phyloP scores from a whole-genome alignment of 2,888 invertebrate species.

The Standfussiana lucernea region DNA sequence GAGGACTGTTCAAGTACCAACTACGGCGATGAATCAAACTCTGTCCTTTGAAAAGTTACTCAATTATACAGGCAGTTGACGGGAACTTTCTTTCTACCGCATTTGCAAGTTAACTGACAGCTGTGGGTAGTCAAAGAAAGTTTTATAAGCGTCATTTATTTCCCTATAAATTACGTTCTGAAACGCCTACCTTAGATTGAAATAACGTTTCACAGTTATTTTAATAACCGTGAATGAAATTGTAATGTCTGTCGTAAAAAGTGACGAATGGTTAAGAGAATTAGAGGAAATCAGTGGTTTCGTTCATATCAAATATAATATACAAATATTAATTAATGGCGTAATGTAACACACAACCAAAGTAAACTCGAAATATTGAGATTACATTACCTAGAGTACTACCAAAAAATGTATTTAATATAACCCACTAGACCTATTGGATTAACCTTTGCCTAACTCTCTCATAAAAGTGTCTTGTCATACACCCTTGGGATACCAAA shows the following conservation, averaged over 20 bases:
- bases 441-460: constrained; percentile 12
- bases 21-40: constrained; percentile 53
- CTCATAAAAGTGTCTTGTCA: constrained; percentile 9
- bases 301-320: neutral
- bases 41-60: constrained; percentile 59
- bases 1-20: constrained; percentile 28
- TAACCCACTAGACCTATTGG: neutral
- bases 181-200: constrained; percentile 31
- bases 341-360: neutral
- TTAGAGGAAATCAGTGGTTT: neutral
- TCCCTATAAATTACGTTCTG: constrained; percentile 42
- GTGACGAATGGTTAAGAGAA: neutral
- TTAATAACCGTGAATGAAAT: constrained; percentile 11
- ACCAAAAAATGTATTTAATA: neutral
- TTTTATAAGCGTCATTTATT: constrained; percentile 45
- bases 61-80: constrained; percentile 55
- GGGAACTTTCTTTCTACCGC: constrained; percentile 55
- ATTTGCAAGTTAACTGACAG: constrained; percentile 62
- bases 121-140: constrained; percentile 53
- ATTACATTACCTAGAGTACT: neutral
- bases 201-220: constrained; percentile 15
- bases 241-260: neutral
- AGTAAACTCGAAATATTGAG: neutral
- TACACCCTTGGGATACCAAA: constrained; percentile 3
- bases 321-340: neutral